A percentile compares a stretch with the other conserved stretches of the same genome.
Evolutionary conservation across 2,797 vertebrate species (phyloP).

Genomic region (Rhabdophis nuchalis): DNA sequence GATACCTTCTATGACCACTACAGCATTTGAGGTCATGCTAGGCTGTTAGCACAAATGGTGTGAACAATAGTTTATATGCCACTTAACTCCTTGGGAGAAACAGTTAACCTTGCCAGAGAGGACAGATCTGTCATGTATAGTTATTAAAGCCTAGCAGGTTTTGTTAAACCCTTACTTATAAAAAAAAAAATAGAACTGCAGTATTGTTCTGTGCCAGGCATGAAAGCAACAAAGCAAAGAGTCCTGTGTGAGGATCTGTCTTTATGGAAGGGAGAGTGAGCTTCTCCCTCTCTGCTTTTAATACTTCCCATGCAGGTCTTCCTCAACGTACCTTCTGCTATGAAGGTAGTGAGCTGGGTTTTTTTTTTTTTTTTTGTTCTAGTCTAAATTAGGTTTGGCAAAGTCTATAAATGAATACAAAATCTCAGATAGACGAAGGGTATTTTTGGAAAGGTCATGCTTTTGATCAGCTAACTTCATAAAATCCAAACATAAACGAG

Average conservation of each 20-base stretch:
- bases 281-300: not conserved
- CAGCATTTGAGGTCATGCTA: constrained; percentile 73
- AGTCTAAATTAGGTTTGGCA: not conserved
- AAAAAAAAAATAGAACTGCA: constrained; percentile 31
- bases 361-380: not conserved
- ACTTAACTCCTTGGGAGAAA: constrained; percentile 80
- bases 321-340: constrained; percentile 19
- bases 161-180: constrained; percentile 68
- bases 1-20: constrained; percentile 68
- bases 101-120: constrained; percentile 77
- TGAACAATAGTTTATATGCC: constrained; percentile 81
- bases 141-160: constrained; percentile 75
- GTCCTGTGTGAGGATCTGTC: constrained; percentile 39
- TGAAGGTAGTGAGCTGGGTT: not conserved
- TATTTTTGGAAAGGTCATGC: constrained; percentile 40
- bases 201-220: constrained; percentile 47
- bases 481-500: constrained; percentile 34
- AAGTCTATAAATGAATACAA: constrained; percentile 37
- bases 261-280: constrained; percentile 42
- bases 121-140: constrained; percentile 76
- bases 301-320: constrained; percentile 28
- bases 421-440: constrained; percentile 31
- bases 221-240: constrained; percentile 53
- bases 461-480: constrained; percentile 34
- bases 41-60: constrained; percentile 76